Conservation (phyloP, 35 echinoderm and acorn worm species). For the Ophioderma brevispina region DNA sequence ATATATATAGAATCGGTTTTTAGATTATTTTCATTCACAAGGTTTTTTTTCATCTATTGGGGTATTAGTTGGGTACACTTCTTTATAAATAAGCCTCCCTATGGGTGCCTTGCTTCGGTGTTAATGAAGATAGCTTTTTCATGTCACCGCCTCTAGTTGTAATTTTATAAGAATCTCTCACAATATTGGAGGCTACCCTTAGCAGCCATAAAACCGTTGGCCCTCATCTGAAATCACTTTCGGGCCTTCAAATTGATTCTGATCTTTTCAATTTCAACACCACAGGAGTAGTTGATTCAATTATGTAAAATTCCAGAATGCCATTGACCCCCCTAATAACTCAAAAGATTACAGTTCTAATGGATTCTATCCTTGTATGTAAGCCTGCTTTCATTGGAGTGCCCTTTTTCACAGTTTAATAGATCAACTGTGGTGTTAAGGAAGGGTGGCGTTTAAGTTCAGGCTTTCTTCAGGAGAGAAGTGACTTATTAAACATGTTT, state of each 20-base stretch:
- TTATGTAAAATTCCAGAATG: background rate
- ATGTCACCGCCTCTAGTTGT: too few species aligned
- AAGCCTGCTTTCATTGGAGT: background rate
- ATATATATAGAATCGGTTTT: background rate
- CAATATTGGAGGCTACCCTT: too few species aligned
- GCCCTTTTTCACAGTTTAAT: conserved; percentile 19
- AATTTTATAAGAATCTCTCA: too few species aligned
- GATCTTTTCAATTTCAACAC: too few species aligned
- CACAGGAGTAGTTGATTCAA: background rate
- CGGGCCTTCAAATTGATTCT: too few species aligned
- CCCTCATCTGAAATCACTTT: background rate
- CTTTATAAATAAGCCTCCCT: too few species aligned
- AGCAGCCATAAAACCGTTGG: background rate
- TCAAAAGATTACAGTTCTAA: background rate
- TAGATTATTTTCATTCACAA: too few species aligned
- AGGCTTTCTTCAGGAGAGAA: background rate
- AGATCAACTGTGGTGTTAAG: conserved; percentile 5
- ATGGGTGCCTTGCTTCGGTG: too few species aligned
- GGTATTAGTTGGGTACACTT: too few species aligned
- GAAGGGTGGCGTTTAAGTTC: background rate
- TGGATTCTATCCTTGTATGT: background rate
- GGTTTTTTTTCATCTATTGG: too few species aligned
- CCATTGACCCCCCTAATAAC: background rate
- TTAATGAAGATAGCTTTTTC: too few species aligned
- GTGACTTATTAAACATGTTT: background rate